These are phyloP conservation scores for Addax nasomaculatus DNA, from an alignment of 2,113 vertebrate species.

Conservation along the genomic window DNA sequence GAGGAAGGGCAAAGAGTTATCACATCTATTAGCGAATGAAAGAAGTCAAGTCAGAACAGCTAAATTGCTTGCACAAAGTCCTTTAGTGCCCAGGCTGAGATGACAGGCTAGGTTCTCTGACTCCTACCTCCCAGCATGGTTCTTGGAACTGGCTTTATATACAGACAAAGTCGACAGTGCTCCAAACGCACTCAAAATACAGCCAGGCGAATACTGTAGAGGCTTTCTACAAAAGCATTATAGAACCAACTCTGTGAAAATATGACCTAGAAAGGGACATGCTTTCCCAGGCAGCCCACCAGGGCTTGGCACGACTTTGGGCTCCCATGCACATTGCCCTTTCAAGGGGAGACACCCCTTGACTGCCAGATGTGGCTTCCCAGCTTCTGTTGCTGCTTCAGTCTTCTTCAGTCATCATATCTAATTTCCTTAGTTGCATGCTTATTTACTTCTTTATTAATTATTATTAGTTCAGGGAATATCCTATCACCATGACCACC, in stretches of 20 bases:
- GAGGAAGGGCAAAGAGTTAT: background rate
- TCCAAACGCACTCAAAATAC: conserved; percentile 4
- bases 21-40: background rate
- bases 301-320: background rate
- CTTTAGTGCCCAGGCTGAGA: background rate
- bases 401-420: background rate
- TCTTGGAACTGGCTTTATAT: background rate
- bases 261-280: background rate
- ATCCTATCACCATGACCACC: background rate
- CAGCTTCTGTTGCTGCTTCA: background rate
- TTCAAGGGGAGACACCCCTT: background rate
- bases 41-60: background rate
- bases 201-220: background rate
- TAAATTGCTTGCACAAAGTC: background rate
- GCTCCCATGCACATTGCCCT: background rate
- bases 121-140: background rate
- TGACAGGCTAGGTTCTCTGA: background rate
- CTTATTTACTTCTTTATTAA: background rate
- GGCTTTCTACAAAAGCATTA: background rate
- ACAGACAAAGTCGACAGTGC: background rate
- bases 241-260: background rate
- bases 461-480: background rate
- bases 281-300: background rate
- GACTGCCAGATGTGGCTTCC: background rate
- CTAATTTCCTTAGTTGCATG: background rate